Percentiles rank a stretch among this genome's conserved stretches.
These are phyloP conservation scores for Anticlea derivata DNA, from an alignment of 2,888 invertebrate genomes.

Conservation along the genomic window DNA sequence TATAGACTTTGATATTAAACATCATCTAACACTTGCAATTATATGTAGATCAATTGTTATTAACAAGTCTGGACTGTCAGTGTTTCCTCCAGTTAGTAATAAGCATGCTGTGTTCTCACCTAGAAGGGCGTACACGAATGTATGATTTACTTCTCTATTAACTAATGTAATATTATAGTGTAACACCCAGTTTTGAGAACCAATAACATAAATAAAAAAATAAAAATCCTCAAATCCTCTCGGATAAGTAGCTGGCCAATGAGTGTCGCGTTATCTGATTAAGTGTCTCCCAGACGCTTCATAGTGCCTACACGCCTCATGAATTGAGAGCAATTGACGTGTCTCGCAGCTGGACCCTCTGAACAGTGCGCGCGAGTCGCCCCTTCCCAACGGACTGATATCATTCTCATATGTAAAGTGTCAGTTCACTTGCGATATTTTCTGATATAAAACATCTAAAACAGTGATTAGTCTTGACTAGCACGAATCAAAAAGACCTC, in stretches of 20 bases:
- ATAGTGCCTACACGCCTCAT: constrained; percentile 71
- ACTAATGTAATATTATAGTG: too few species aligned
- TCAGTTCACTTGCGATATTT: constrained; percentile 25
- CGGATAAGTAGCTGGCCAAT: constrained; percentile 20
- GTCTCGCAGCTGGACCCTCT: constrained; percentile 71
- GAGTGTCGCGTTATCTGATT: constrained; percentile 59
- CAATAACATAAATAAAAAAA: too few species aligned
- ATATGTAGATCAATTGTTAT: constrained; percentile 14
- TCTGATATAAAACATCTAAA: constrained; percentile 19
- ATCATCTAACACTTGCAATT: constrained; percentile 1
- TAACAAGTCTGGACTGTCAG: not conserved
- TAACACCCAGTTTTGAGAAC: too few species aligned
- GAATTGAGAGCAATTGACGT: constrained; percentile 77
- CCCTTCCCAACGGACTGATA: constrained; percentile 53
- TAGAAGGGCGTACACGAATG: too few species aligned
- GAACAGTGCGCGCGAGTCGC: constrained; percentile 61
- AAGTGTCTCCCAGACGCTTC: constrained; percentile 61
- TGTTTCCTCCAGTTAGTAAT: not conserved
- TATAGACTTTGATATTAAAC: too few species aligned
- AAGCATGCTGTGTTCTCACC: too few species aligned
- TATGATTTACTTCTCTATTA: too few species aligned
- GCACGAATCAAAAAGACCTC: constrained; percentile 52
- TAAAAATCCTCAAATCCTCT: constrained; percentile 20
- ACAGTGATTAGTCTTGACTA: constrained; percentile 47
- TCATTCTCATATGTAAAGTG: constrained; percentile 34